Base-by-base conservation (phyloP, 2,797 vertebrate genomes). In the Amniataba percoides region DNA sequence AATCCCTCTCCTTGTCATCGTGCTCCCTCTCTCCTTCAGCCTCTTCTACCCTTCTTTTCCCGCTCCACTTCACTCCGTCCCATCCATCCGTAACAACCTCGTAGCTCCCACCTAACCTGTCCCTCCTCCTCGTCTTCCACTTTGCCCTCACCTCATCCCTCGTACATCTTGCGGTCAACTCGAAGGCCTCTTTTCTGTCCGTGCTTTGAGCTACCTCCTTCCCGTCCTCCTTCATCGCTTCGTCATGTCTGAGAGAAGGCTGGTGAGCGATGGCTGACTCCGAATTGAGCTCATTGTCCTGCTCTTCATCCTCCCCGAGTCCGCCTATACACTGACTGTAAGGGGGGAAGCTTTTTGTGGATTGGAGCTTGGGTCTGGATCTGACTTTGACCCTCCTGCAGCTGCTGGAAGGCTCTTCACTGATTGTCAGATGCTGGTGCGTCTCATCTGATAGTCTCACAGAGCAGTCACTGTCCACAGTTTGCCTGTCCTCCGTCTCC, bases 281-380 rank as follows among this genome's bases (percentile, higher is more conserved):
- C 23, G 71, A 65, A 40, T 61, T 36, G 1, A 57, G 10, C 43
- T 76, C 80, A 8, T 59, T 34, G 40, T 89, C 75, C 19, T 0
- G 0, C 6, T 80, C 78, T 25, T 1, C 5, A 1, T 90, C 79
- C 5, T 87, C 87, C 68, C 83, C 86, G 0, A 90, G 84, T 70
- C 90, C 93, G 73, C 89, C 89, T 9, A 93, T 86, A 34, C 81
- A 85, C 67, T 92, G 87, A 60, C 51, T 93, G 70, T 94, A 94
- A 66, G 92, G 94, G 7, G 93, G 94, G 43, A 94, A 91, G 6
- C 93, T 92, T 73, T 91, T 90, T 21, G 90, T 93, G 1, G 78
- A 82, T 9, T 75, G 78, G 21, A 95, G 86, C 79, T 46, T 94
- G 59, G 92, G 92, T 83, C 84, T 91, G 62, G 84, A 76, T 64